Percentiles rank a stretch among this genome's conserved stretches.
Conservation (phyloP, 2,888 invertebrate genomes). For the Lamellibrachia satsuma region DNA sequence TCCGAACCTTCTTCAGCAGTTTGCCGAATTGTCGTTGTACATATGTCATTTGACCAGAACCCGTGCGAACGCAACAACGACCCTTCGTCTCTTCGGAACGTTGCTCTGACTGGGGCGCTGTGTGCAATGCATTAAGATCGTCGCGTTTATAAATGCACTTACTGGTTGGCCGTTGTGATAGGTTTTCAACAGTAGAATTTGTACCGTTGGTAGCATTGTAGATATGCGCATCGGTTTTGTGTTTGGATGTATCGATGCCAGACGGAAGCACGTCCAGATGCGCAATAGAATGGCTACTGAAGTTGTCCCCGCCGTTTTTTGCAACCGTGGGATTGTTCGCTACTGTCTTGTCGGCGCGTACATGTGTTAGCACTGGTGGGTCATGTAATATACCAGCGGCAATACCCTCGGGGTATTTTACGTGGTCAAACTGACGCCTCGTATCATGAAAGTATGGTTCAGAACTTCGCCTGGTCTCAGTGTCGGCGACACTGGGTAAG, state of each 20-base stretch:
- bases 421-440: not conserved
- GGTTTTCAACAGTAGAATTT: not conserved
- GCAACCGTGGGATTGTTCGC: not conserved
- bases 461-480: not conserved
- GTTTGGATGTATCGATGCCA: not conserved
- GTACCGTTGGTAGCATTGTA: not conserved
- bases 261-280: not conserved
- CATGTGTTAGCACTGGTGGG: not conserved
- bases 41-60: constrained; percentile 8
- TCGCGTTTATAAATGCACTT: not conserved
- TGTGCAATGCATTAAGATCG: not conserved
- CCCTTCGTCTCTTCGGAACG: not conserved
- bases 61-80: not conserved
- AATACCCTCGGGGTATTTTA: not conserved
- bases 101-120: not conserved
- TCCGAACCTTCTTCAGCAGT: constrained; percentile 32
- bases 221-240: not conserved
- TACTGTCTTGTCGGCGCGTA: not conserved
- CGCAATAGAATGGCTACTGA: not conserved
- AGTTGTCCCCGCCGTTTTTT: not conserved
- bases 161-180: not conserved
- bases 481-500: not conserved
- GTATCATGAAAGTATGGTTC: not conserved
- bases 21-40: constrained; percentile 34
- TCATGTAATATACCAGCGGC: not conserved